Base-by-base conservation (phyloP, 1,140 invertebrate genomes). In the Ostrea edulis region DNA sequence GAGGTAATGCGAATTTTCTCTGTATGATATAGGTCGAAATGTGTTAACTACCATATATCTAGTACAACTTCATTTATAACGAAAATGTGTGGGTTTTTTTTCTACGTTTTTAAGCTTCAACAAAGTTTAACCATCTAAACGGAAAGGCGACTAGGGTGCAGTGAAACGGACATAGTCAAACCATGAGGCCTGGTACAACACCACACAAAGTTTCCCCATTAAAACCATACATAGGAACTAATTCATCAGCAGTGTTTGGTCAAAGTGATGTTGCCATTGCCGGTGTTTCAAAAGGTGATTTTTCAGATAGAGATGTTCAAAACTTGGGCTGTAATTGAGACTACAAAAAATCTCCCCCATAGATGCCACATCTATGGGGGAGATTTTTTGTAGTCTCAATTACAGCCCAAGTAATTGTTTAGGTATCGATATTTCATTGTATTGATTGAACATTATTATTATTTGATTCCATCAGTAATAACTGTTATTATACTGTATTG, bases 171-270 rank as follows among this genome's bases (percentile, higher is more conserved):
- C 14, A 62, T 2, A 2, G 55, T 62, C 14, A 20, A 62, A 88
- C 17, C 14, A 89, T 89, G 88, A 87, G 88, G 52, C 88, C 88
- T 17, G 88, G 88, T 52, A 86, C 82, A 11, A 85, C 82, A 14
- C 88, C 88, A 52, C 85, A 89, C 35, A 22, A 22, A 29, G 53
- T 87, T 29, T 87, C 88, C 35, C 44, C 85, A 25, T 20, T 89
- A 8, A 85, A 84, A 22, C 88, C 82, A 22, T 89, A 84, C 53
- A 82, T 44, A 86, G 68, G 68, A 77, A 77, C 68, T 12, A 29
- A 22, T 17, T 51, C 85, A 20, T 55, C 84, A 82, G 85, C 52
- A 82, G 68, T 25, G 8, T 65, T 51, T 20, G 62, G 55, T 84
- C 52, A 81, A 81, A 81, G 82, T 53, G 81, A 52, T 55, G 35